Percentiles rank a stretch among this genome's conserved stretches.
Evolutionary conservation across 2,797 vertebrate species (phyloP).

Genomic region (Muscicapa striata): DNA sequence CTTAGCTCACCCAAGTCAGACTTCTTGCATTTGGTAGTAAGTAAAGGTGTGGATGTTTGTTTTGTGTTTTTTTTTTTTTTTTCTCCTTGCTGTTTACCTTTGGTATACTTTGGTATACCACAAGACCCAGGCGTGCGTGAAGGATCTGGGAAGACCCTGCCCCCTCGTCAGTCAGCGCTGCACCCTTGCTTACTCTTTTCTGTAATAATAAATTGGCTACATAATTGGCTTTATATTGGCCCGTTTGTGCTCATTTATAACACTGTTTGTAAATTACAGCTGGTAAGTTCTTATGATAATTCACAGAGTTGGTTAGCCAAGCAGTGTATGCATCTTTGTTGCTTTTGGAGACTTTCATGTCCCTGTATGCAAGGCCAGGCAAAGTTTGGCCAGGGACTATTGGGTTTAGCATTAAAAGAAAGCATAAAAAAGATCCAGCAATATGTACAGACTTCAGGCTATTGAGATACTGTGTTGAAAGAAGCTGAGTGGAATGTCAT

Average conservation of each 20-base stretch:
- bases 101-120: too few relatives aligned
- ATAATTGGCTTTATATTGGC: too few relatives aligned
- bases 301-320: not conserved
- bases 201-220: too few relatives aligned
- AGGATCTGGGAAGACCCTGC: too few relatives aligned
- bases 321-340: not conserved
- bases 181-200: too few relatives aligned
- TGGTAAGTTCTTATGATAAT: not conserved
- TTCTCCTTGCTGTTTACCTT: not conserved
- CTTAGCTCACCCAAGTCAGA: not conserved
- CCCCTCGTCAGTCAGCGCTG: too few relatives aligned
- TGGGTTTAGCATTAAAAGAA: not conserved
- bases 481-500: not conserved
- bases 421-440: not conserved
- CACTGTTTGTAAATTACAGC: not conserved
- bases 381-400: not conserved
- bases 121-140: too few relatives aligned
- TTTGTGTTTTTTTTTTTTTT: not conserved
- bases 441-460: not conserved
- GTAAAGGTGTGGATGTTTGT: not conserved
- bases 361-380: not conserved
- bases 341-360: not conserved
- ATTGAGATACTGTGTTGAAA: not conserved
- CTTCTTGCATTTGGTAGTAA: not conserved
- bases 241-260: too few relatives aligned